Base-by-base conservation (phyloP, 2,797 vertebrate genomes). In the Anguilla megastoma region DNA sequence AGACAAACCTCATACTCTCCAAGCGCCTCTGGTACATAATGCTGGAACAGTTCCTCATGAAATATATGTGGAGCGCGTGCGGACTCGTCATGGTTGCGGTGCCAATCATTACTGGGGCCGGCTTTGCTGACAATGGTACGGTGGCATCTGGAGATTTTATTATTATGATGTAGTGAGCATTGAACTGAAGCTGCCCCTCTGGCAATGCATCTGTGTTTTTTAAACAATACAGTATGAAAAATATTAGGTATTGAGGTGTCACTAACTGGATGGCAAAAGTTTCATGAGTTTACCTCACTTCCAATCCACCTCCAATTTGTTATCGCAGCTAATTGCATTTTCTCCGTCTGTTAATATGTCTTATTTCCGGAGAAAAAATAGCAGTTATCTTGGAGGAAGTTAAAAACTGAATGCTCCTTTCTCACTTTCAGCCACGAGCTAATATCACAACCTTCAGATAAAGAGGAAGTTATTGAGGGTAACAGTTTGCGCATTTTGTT, bases 41-140 rank as follows among this genome's bases (percentile, higher is more conserved):
- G 99, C 94, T 99, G 87, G 99, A 99, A 90, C 98, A 99, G 93
- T 99, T 99, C 95, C 96, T 99, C 93, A 99, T 99, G 98, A 99
- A 99, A 93, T 99, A 99, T 10, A 98, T 99, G 89, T 99, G 99
- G 99, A 99, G 99, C 89, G 91, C 97, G 94, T 95, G 98, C 89
- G 99, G 99, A 2, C 97, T 99, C 45, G 95, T 99, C 91, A 99
- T 99, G 98, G 99, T 99, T 0, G 99, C 98, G 12, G 97, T 99
- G 90, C 99, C 99, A 14, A 99, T 99, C 94, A 99, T 99, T 94
- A 99, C 99, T 0, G 99, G 97, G 69, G 98, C 97, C 0, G 98
- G 98, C 90, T 99, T 98, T 91, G 98, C 99, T 50, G 99, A 99
- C 95, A 97, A 96, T 0, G 97, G 98, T 99, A 96, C 95, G 36